Conservation (phyloP, 2,113 vertebrate species). For the Tragelaphus strepsiceros region DNA sequence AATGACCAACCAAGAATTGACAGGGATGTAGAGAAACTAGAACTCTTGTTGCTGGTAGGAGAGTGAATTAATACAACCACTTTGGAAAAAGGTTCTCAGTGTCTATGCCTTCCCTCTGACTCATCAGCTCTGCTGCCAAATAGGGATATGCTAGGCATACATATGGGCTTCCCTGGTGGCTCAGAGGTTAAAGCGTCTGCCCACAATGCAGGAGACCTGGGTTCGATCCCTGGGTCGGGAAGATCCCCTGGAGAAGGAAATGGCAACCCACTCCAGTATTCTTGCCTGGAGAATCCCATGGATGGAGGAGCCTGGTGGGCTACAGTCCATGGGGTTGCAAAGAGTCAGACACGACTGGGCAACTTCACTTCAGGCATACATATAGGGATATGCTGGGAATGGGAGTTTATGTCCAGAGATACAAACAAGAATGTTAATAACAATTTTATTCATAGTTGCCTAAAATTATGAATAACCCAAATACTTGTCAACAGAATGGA, state of each 20-base stretch:
- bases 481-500: neutral
- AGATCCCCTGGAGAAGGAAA: no score
- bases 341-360: no score
- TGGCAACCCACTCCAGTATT: no score
- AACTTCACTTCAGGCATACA: neutral
- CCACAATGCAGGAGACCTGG: no score
- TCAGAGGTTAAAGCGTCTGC: no score
- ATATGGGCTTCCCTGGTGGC: no score
- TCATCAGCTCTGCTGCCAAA: neutral
- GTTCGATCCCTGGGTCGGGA: no score
- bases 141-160: neutral
- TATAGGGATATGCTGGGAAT: neutral
- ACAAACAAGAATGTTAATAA: neutral
- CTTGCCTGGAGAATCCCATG: no score
- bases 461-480: neutral
- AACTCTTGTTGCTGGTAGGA: neutral
- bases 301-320: no score
- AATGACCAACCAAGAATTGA: neutral
- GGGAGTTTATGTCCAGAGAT: neutral
- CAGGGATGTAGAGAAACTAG: neutral
- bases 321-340: no score
- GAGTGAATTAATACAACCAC: neutral
- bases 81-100: neutral
- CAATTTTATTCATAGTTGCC: neutral
- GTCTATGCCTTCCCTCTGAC: neutral